Percentiles rank a stretch among this genome's conserved stretches.
Evolutionary conservation across 2,888 invertebrate species (phyloP).

Genomic region (Tribolium freemani): DNA sequence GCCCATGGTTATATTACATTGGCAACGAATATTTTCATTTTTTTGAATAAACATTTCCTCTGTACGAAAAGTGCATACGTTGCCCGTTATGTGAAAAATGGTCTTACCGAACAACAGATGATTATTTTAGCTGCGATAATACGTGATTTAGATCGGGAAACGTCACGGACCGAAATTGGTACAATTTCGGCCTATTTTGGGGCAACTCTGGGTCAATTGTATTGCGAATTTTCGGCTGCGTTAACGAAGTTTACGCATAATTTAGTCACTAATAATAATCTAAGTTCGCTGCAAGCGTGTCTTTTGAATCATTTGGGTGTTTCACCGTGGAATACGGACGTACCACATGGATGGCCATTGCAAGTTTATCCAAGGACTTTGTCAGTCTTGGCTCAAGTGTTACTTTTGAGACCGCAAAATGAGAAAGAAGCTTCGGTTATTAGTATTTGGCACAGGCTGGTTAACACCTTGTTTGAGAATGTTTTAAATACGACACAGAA

Average conservation of each 20-base stretch:
- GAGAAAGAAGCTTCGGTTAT: conserved; percentile 93
- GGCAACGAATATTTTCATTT: conserved; percentile 88
- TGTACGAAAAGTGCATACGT: conserved; percentile 80
- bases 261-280: conserved; percentile 79
- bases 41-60: conserved; percentile 86
- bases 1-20: conserved; percentile 88
- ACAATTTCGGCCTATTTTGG: conserved; percentile 83
- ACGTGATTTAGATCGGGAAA: conserved; percentile 91
- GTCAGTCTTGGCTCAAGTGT: conserved; percentile 86
- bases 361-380: conserved; percentile 84
- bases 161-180: conserved; percentile 84
- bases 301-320: conserved; percentile 82
- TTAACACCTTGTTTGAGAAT: conserved; percentile 90
- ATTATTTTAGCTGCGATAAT: conserved; percentile 89
- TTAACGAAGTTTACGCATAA: conserved; percentile 86
- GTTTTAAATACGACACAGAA: conserved; percentile 76
- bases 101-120: conserved; percentile 90
- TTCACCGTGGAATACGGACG: conserved; percentile 78
- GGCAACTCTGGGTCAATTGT: conserved; percentile 77
- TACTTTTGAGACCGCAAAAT: conserved; percentile 83
- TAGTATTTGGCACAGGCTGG: conserved; percentile 91
- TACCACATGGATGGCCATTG: conserved; percentile 80
- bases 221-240: conserved; percentile 83
- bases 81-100: conserved; percentile 76
- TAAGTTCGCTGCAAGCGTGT: conserved; percentile 79